Conservation (phyloP, 2,797 vertebrate genomes). For the Psittacula derbiana region DNA sequence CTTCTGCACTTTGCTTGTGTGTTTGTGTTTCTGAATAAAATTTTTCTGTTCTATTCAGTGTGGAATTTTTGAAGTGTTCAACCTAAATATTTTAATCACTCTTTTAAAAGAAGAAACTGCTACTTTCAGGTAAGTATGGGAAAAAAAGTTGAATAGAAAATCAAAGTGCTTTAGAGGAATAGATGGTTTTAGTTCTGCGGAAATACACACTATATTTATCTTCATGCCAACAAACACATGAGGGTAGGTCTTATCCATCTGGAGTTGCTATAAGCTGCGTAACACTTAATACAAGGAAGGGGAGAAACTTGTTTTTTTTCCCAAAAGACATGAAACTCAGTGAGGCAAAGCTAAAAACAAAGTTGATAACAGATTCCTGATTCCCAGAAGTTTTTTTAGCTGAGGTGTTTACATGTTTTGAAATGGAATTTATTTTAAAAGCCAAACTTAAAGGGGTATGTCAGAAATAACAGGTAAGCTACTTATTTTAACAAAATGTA, state of each 20-base stretch:
- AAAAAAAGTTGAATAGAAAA: background rate
- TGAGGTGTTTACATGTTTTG: background rate
- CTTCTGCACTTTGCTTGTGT: background rate
- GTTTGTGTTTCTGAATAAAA: constrained; percentile 42
- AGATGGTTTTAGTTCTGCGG: background rate
- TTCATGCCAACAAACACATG: background rate
- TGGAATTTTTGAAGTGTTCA: background rate
- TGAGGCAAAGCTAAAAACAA: constrained; percentile 33
- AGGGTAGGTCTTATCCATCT: constrained; percentile 24
- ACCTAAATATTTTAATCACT: background rate
- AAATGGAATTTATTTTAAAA: constrained; percentile 2
- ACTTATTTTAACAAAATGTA: background rate
- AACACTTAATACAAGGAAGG: background rate
- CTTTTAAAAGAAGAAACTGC: background rate
- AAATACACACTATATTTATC: constrained; percentile 38
- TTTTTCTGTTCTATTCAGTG: background rate
- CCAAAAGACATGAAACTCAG: background rate
- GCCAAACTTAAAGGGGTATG: background rate
- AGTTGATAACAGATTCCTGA: constrained; percentile 3
- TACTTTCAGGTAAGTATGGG: background rate
- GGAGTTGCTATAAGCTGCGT: constrained; percentile 34
- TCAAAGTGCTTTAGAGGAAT: background rate
- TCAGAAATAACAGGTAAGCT: background rate
- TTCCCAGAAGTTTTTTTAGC: constrained; percentile 38
- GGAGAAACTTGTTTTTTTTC: background rate